Conservation (phyloP, 2,797 vertebrate species). For the Phoeniculus purpureus region DNA sequence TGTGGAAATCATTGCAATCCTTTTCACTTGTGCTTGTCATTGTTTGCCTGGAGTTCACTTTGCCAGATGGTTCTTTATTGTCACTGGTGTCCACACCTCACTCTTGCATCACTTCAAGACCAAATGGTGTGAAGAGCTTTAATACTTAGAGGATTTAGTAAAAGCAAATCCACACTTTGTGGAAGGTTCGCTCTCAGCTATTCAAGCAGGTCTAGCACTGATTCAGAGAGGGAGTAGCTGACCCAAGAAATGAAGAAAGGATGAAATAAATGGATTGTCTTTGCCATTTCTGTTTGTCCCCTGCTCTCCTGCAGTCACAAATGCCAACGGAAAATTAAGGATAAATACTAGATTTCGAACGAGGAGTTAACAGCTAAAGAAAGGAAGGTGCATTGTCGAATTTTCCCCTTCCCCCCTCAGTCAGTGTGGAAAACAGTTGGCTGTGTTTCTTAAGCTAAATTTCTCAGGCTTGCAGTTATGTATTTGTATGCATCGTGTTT, state of each 20-base stretch:
- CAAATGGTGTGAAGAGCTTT: constrained; percentile 97
- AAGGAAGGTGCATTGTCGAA: background rate
- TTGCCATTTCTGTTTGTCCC: constrained; percentile 52
- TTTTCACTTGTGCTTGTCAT: constrained; percentile 96
- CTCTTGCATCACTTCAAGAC: constrained; percentile 91
- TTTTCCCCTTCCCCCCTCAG: background rate
- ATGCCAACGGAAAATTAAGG: constrained; percentile 39
- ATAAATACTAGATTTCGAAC: constrained; percentile 44
- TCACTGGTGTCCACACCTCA: constrained; percentile 95
- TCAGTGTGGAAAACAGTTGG: background rate
- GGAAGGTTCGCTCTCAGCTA: constrained; percentile 71
- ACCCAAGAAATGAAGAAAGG: constrained; percentile 65
- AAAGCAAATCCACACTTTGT: constrained; percentile 81
- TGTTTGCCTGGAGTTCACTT: constrained; percentile 96
- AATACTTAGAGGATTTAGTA: constrained; percentile 97
- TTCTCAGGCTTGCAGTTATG: constrained; percentile 25
- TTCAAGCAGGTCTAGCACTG: constrained; percentile 74
- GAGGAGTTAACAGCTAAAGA: constrained; percentile 11
- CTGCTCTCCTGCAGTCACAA: constrained; percentile 68
- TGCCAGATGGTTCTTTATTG: constrained; percentile 98
- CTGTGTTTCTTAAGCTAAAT: constrained; percentile 38
- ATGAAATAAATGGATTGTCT: constrained; percentile 53
- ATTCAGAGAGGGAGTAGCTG: constrained; percentile 69
- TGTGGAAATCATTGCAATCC: constrained; percentile 95
- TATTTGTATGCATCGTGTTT: constrained; percentile 59